Conservation (phyloP, 2,113 vertebrate species). For the Oncorhynchus nerka region DNA sequence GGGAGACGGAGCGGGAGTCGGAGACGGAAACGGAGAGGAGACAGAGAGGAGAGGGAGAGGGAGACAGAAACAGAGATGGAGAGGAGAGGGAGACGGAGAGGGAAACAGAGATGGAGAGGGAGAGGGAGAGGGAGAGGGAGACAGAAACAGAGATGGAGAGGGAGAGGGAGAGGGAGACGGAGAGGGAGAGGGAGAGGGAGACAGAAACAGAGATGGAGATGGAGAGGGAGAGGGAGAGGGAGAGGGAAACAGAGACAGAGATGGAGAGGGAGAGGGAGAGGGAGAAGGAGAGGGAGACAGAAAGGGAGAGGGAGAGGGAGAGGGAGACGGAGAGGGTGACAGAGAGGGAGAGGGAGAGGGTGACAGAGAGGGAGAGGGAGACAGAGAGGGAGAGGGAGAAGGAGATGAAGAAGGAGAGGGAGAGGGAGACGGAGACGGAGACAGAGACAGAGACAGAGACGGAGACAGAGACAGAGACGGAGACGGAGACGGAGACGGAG, state of each 20-base stretch:
- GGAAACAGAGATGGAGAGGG: too few relatives aligned
- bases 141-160: rapidly evolving
- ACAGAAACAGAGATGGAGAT: rapidly evolving
- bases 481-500: too few relatives aligned
- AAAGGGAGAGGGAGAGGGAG: rapidly evolving
- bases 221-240: rapidly evolving
- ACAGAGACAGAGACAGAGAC: rapidly evolving
- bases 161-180: rapidly evolving
- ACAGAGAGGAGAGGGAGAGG: rapidly evolving
- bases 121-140: too few relatives aligned
- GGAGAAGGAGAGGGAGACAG: rapidly evolving
- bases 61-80: rapidly evolving
- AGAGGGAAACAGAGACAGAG: rapidly evolving
- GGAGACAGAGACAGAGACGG: too few relatives aligned
- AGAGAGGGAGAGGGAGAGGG: rapidly evolving
- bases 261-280: too few relatives aligned
- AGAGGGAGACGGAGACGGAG: rapidly evolving
- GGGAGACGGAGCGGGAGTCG: too few relatives aligned
- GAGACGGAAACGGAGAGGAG: too few relatives aligned
- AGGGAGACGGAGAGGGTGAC: rapidly evolving
- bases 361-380: rapidly evolving
- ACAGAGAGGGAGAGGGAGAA: rapidly evolving
- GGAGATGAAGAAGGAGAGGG: rapidly evolving
- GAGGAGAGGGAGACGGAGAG: too few relatives aligned
- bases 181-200: too few relatives aligned